Evolutionary conservation across 2,888 invertebrate genomes (phyloP).

Genomic region (Hylaea fasciaria): DNA sequence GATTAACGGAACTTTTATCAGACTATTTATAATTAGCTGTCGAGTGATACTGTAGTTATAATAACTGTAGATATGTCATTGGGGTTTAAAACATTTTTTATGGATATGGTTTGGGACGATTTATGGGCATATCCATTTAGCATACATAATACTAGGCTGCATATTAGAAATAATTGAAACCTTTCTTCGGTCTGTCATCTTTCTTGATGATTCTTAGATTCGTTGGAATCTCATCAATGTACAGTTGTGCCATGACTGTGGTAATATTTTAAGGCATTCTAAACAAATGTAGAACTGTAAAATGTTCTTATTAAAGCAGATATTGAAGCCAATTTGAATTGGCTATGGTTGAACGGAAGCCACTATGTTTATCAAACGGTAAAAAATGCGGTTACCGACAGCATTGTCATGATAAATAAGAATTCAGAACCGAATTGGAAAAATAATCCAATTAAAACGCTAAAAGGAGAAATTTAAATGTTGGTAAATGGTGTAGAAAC

Average conservation of each 20-base stretch:
- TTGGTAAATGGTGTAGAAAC: no score
- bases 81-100: conserved; percentile 24
- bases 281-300: conserved; percentile 3
- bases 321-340: conserved; percentile 18
- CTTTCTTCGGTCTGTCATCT: neutral
- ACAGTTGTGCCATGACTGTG: neutral
- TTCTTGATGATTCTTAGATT: neutral
- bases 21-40: conserved; percentile 73
- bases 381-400: conserved; percentile 15
- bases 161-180: neutral
- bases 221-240: no score
- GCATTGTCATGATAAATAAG: conserved; percentile 1
- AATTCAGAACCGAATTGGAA: neutral
- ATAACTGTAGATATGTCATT: conserved; percentile 36
- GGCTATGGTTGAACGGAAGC: conserved; percentile 14
- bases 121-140: conserved; percentile 6
- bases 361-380: conserved; percentile 20
- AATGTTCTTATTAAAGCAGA: conserved; percentile 8
- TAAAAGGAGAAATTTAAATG: neutral
- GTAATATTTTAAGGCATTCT: neutral
- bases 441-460: neutral
- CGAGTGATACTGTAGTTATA: conserved; percentile 61
- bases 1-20: conserved; percentile 75
- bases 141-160: conserved; percentile 2
- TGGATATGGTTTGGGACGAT: conserved; percentile 16